phyloP scores from a whole-genome alignment of 2,113 vertebrate species.

The Chionomys nivalis region DNA sequence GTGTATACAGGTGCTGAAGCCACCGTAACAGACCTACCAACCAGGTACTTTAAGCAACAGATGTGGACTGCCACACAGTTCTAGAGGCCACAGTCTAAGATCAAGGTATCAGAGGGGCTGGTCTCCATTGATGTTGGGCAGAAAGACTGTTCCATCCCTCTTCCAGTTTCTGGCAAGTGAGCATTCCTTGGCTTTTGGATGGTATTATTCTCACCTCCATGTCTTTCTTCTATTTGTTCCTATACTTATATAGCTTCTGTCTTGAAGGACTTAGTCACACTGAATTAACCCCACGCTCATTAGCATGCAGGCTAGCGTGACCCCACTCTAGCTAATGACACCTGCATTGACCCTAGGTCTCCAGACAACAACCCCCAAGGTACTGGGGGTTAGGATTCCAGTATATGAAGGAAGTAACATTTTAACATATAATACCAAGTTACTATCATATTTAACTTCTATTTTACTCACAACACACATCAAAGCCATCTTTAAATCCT shows the following conservation, averaged over 20 bases:
- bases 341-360: neutral
- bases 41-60: neutral
- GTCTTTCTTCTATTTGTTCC: neutral
- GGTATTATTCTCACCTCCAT: accelerated
- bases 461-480: neutral
- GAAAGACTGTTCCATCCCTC: neutral
- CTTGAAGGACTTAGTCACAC: neutral
- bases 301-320: neutral
- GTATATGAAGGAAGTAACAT: neutral
- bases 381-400: neutral
- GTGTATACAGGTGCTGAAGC: neutral
- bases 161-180: neutral
- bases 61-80: neutral
- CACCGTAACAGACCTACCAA: neutral
- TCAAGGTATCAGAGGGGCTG: neutral
- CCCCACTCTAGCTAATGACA: neutral
- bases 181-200: neutral
- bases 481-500: neutral
- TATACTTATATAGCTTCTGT: neutral
- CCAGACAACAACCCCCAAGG: neutral
- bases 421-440: neutral
- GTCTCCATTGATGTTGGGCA: neutral
- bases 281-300: neutral
- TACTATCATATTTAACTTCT: neutral
- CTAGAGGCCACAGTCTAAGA: neutral